Evolutionary conservation across 2,888 invertebrate species (phyloP), one percentile per base, ranked within the genome.

Genomic region (Agrochola lota): DNA sequence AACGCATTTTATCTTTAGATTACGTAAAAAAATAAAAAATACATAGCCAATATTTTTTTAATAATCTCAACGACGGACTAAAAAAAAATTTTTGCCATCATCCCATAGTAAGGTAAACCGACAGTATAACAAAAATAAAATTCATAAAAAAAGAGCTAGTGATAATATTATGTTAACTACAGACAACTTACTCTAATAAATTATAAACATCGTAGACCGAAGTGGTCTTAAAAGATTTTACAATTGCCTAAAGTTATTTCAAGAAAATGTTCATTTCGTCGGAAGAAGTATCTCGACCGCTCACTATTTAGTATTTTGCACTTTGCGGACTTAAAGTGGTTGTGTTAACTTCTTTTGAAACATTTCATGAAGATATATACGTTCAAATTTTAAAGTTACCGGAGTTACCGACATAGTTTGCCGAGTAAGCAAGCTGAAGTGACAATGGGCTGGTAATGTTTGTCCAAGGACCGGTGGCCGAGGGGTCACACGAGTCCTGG

Each of bases 291-390:
- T n/a, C 67, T 68, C 35, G 23, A 55, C 64, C 35, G 52, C 60
- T 57, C 17, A 64, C 78, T 78, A 55, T 78, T 68, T 68, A 77
- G 52, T 77, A 55, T 67, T 77, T 78, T 46, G 20, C 67, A 26
- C 79, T 52, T 78, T 62, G 52, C 52, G 43, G 30, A 52, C 40
- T 68, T 62, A 43, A 68, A 78, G 35, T 55, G 40, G 49, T 60
- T 30, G 8, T 66, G 23, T 49, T 26, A 40, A 66, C 17, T 49
- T 60, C 3, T 60, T 26, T 30, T 3, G 4, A 60, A 60, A 30
- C 8, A 60, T 60, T 60, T 60, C 4, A 17, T 60, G 30, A 60
- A 60, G 8, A 26, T 57, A n/a, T 60, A 11, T 55, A 59, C 17
- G 26, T 59, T 59, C 26, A 59, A 59, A 26, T 57, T 12, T 12